A percentile compares a stretch with the other conserved stretches of the same genome.
phyloP scores from a whole-genome alignment of 2,797 vertebrate species.

The Siniperca undulata region DNA sequence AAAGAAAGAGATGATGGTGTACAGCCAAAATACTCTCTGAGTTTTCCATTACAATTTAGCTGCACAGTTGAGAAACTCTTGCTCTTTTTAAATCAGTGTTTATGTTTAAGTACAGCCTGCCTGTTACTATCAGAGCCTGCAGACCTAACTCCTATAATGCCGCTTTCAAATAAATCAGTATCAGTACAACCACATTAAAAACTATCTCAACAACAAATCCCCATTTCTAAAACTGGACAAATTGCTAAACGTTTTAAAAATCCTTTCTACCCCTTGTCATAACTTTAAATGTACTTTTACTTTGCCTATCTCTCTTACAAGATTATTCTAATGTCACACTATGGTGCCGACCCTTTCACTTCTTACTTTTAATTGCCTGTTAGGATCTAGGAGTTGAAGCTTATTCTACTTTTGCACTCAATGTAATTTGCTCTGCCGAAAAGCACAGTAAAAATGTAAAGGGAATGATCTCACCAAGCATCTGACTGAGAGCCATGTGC shows the following conservation, averaged over 20 bases:
- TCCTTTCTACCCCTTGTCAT: not conserved
- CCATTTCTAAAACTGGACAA: conserved; percentile 30
- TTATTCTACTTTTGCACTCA: conserved; percentile 38
- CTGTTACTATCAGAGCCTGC: conserved; percentile 13
- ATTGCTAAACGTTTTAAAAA: conserved; percentile 27
- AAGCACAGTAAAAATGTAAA: conserved; percentile 29
- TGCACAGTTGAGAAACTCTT: conserved; percentile 41
- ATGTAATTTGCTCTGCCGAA: conserved; percentile 43
- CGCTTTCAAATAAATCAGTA: conserved; percentile 31
- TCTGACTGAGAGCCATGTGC: conserved; percentile 1
- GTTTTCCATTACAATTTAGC: conserved; percentile 43
- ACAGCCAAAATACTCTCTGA: conserved; percentile 31
- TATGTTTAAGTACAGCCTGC: conserved; percentile 11
- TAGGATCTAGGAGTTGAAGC: conserved; percentile 43
- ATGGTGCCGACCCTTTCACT: conserved; percentile 42
- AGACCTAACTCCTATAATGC: conserved; percentile 16
- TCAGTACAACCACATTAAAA: conserved; percentile 22
- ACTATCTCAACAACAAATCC: conserved; percentile 34
- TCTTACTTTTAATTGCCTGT: conserved; percentile 64
- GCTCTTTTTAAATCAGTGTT: conserved; percentile 37
- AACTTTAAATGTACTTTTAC: conserved; percentile 48
- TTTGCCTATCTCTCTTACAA: conserved; percentile 41
- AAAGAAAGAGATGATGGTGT: conserved; percentile 51
- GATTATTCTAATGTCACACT: conserved; percentile 50
- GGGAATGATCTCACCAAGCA: not conserved